phyloP scores from a whole-genome alignment of 2,113 vertebrate species.

The Mus musculus region GRCm39 chr16:74323001-74323500 shows the following conservation, averaged over 20 bases:
- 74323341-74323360: conserved; percentile 52
- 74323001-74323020: neutral
- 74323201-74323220: neutral
- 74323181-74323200: neutral
- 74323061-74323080: neutral
- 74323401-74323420: conserved; percentile 53
- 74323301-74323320: neutral
- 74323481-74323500: conserved; percentile 15
- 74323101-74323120: neutral
- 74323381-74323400: conserved; percentile 64
- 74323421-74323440: conserved; percentile 47
- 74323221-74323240: neutral
- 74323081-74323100: neutral
- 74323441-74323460: conserved; percentile 65
- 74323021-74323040: neutral
- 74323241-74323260: neutral
- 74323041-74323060: conserved; percentile 20
- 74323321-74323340: neutral
- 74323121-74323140: neutral
- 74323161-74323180: neutral
- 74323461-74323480: conserved; percentile 55
- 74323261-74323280: neutral
- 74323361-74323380: conserved; percentile 54
- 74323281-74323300: conserved; percentile 32
- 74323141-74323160: neutral